Evolutionary conservation across 2,113 vertebrate species (phyloP), one percentile per base, ranked within the genome.

Genomic region (Prolemur simus): DNA sequence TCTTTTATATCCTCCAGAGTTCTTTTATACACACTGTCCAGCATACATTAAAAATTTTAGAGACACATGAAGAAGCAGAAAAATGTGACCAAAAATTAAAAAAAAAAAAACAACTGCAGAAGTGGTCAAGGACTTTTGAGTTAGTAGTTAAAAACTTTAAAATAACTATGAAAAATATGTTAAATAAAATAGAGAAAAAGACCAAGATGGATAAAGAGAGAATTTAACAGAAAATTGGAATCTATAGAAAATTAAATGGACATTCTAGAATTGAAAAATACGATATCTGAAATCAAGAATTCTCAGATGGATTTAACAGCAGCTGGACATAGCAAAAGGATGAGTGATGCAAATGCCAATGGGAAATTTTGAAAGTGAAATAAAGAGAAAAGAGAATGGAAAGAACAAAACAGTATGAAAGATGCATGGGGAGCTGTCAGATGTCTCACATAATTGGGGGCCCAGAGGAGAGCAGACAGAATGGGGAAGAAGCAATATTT

Each of bases 331-430:
- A 69, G n/a, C 78, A 83, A 83, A 42, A 37, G 83, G 29, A 15
- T 21, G 17, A 54, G 42, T 13, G 23, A 64, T 37, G 23, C 8
- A 13, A 78, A 45, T 34, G 23, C 32, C 73, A 60, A 4, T 8
- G 63, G 86, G 42, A 85, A 89, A 63, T 52, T 60, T 39, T 86
- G 73, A 52, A 69, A 66, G 25, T 17, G 11, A 89, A 93, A 54
- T n/a, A 45, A 15, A 69, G 32, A 76, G 3, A 60, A 60, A 37
- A 84, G 78, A 54, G 11, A n/a, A 49, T 21, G 34, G 34, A 49
- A 84, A 73, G 27, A 63, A 52, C 15, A 27, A 69, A 77, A 56
- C 9, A n/a, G 45, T 52, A 20, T 45, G 25, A 47, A 74, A 56
- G 54, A 34, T 1, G 1, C 12, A 1, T 9, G 8, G 47, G 54